These are phyloP conservation scores for Plagodis dolabraria DNA, from an alignment of 2,888 invertebrate species.

Conservation along the genomic window DNA sequence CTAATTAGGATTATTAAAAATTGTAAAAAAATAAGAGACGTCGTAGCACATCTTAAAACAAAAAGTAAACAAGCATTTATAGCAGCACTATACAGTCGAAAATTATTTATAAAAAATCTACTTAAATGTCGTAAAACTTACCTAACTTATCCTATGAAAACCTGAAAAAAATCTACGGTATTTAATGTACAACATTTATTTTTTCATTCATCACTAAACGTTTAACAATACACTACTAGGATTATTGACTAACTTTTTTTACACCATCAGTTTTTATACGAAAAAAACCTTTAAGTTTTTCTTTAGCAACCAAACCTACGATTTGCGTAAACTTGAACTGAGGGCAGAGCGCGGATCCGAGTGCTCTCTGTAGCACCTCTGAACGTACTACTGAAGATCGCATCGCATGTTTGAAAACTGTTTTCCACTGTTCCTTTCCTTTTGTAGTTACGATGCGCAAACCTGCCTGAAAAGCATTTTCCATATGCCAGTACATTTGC, in stretches of 20 bases:
- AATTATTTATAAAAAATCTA: too few relatives aligned
- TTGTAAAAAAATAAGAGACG: too few relatives aligned
- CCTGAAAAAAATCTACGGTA: background rate
- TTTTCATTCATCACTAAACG: background rate
- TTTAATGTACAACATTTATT: background rate
- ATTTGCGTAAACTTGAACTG: constrained; percentile 62
- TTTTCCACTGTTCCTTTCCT: constrained; percentile 66
- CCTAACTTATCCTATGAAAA: too few relatives aligned
- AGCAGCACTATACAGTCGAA: too few relatives aligned
- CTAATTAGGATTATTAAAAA: too few relatives aligned
- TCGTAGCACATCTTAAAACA: too few relatives aligned
- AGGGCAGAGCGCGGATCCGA: constrained; percentile 34
- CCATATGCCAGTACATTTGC: constrained; percentile 51
- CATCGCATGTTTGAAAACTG: constrained; percentile 57
- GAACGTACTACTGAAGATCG: constrained; percentile 69
- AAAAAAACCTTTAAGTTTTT: background rate
- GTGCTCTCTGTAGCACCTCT: constrained; percentile 56
- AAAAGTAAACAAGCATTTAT: too few relatives aligned
- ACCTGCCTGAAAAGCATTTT: constrained; percentile 68
- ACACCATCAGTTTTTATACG: too few relatives aligned
- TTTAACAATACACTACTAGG: background rate
- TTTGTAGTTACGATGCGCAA: constrained; percentile 66
- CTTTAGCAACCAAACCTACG: constrained; percentile 31
- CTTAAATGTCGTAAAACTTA: too few relatives aligned
- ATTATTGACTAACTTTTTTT: background rate